Conservation (phyloP, 2,113 vertebrate species). For the Orthochromis malagaraziensis region DNA sequence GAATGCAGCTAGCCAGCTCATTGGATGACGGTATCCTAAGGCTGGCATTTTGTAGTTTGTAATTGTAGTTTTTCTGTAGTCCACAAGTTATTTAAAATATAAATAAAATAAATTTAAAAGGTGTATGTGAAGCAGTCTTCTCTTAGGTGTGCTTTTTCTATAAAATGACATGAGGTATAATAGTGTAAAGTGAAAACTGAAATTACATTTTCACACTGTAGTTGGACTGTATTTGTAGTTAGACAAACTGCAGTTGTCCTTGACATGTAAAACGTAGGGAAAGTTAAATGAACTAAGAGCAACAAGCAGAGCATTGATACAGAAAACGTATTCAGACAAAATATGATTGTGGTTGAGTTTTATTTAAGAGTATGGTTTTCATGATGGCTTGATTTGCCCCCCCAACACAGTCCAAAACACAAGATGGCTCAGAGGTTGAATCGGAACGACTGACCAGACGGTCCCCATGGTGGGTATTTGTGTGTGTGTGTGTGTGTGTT, state of each 20-base stretch:
- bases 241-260: not conserved
- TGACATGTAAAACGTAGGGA: rapidly evolving
- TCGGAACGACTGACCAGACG: constrained; percentile 56
- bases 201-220: rapidly evolving
- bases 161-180: not conserved
- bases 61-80: not conserved
- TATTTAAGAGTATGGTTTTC: not conserved
- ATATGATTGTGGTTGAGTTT: not conserved
- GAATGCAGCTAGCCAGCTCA: not conserved
- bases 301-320: rapidly evolving
- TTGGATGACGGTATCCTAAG: not conserved
- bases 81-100: not conserved
- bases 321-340: not conserved
- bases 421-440: constrained; percentile 51
- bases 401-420: constrained; percentile 50
- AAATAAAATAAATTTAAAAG: not conserved
- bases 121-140: not conserved
- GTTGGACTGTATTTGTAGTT: not conserved
- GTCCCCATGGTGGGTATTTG: constrained; percentile 65
- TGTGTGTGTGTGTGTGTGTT: not conserved
- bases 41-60: not conserved
- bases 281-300: not conserved
- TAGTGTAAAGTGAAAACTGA: not conserved
- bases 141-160: not conserved
- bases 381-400: rapidly evolving